Evolutionary conservation across 2,113 vertebrate species (phyloP).

Genomic region (Microcebus murinus): DNA sequence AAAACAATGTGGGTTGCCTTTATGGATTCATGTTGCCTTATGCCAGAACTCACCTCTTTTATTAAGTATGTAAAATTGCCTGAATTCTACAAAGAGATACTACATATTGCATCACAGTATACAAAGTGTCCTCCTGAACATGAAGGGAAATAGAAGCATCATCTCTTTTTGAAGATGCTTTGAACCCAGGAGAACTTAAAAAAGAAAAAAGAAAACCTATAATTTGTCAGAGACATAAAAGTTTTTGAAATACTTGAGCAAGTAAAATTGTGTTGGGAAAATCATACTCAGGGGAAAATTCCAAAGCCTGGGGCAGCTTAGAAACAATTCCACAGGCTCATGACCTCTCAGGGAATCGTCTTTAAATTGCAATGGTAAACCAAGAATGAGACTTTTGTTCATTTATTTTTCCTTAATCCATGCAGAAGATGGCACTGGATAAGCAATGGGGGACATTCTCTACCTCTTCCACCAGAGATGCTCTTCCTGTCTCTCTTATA

Average conservation of each 20-base stretch:
- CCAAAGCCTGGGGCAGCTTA: not conserved
- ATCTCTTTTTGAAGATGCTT: not conserved
- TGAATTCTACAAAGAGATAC: not conserved
- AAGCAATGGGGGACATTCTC: too few species aligned
- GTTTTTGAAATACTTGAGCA: not conserved
- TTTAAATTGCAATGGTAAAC: not conserved
- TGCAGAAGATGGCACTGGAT: not conserved
- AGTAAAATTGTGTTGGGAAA: not conserved
- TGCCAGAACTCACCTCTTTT: not conserved
- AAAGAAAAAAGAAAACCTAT: not conserved
- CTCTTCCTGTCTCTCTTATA: not conserved
- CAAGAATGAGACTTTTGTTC: not conserved
- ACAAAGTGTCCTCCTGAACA: not conserved
- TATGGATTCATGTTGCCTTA: accelerated
- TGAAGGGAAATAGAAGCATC: not conserved
- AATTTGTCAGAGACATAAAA: not conserved
- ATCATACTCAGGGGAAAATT: not conserved
- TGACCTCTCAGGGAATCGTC: not conserved
- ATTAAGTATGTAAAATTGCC: not conserved
- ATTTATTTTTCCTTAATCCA: not conserved
- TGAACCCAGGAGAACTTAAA: not conserved
- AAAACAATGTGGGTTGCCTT: too few species aligned
- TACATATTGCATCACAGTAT: not conserved
- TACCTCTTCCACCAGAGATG: not conserved
- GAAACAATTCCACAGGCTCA: not conserved